Evolutionary conservation across 2,888 invertebrate species (phyloP).

Genomic region (Zootermopsis nevadensis): DNA sequence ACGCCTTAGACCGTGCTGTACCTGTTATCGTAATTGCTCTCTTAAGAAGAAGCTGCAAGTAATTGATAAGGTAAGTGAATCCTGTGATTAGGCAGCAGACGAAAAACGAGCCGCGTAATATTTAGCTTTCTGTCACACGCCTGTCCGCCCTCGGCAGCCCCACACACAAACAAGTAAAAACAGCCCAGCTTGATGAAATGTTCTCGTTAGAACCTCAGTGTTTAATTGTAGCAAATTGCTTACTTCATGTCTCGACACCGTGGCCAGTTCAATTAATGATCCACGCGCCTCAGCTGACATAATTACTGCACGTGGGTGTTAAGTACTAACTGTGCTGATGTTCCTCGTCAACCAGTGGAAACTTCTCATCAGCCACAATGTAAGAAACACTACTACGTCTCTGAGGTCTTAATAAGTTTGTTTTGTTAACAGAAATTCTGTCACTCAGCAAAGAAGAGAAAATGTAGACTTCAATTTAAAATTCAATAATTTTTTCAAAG

Average conservation of each 20-base stretch:
- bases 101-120: not conserved
- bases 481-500: too few species aligned
- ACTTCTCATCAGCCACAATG: too few species aligned
- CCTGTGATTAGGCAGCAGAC: not conserved
- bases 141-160: not conserved
- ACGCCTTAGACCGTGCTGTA: too few species aligned
- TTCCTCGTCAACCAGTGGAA: not conserved
- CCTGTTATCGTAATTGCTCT: too few species aligned
- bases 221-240: conserved; percentile 18
- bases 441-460: too few species aligned
- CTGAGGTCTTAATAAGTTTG: too few species aligned
- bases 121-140: not conserved
- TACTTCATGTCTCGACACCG: not conserved
- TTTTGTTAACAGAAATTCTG: too few species aligned
- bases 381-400: too few species aligned
- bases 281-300: not conserved
- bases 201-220: conserved; percentile 32
- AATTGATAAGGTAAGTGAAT: too few species aligned
- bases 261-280: too few species aligned
- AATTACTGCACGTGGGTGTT: not conserved
- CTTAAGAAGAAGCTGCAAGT: too few species aligned
- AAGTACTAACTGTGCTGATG: not conserved
- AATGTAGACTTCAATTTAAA: too few species aligned
- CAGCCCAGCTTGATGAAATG: conserved; percentile 16
- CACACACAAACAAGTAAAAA: not conserved